phyloP scores from a whole-genome alignment of 2,797 vertebrate species.

The Falco novaeseelandiae region DNA sequence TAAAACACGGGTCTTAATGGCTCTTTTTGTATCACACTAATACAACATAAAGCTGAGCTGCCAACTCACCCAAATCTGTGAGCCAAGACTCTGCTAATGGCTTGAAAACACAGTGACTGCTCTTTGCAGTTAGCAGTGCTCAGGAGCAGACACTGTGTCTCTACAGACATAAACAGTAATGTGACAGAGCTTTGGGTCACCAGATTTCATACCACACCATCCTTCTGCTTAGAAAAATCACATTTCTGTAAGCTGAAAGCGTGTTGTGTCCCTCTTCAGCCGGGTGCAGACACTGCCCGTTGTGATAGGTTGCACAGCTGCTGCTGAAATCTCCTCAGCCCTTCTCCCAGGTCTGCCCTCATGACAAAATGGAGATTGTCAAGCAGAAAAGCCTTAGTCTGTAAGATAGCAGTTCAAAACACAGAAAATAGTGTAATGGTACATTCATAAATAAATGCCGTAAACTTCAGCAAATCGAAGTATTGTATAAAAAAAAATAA shows the following conservation, averaged over 20 bases:
- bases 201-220: not conserved
- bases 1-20: not conserved
- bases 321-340: not conserved
- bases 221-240: not conserved
- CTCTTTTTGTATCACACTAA: not conserved
- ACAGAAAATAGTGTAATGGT: not conserved
- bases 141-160: not conserved
- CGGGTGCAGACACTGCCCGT: rapidly evolving
- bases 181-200: not conserved
- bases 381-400: not conserved
- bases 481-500: not conserved
- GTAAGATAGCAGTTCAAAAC: not conserved
- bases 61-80: not conserved
- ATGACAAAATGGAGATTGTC: not conserved
- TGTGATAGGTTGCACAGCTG: not conserved
- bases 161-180: not conserved
- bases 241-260: not conserved
- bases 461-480: not conserved
- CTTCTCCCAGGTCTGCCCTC: not conserved
- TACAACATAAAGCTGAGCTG: not conserved
- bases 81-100: not conserved
- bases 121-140: not conserved
- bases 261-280: not conserved
- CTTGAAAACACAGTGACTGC: not conserved
- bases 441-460: not conserved